Percentiles rank a stretch among this genome's conserved stretches.
These are phyloP conservation scores for Falco naumanni DNA, from an alignment of 2,797 vertebrate genomes.

Conservation along the genomic window DNA sequence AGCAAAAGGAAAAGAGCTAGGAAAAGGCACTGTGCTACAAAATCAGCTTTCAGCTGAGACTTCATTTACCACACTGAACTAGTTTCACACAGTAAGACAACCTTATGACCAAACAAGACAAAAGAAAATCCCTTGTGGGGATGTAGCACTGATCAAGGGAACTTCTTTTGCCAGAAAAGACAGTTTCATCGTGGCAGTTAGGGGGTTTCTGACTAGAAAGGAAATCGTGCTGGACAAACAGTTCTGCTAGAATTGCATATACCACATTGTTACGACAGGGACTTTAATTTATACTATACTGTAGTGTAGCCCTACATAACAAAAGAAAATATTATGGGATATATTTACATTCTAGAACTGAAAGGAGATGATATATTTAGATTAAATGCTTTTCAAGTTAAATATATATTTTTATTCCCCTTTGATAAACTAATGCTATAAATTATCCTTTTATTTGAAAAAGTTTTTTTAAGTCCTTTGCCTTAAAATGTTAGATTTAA, in stretches of 20 bases:
- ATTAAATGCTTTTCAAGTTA: constrained; percentile 33
- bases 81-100: constrained; percentile 33
- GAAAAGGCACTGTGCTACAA: background rate
- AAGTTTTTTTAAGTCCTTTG: background rate
- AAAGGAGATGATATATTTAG: constrained; percentile 28
- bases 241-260: constrained; percentile 38
- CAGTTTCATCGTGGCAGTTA: constrained; percentile 36
- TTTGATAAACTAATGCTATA: constrained; percentile 54
- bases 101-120: constrained; percentile 9
- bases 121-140: constrained; percentile 32
- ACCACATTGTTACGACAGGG: constrained; percentile 52
- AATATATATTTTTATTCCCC: constrained; percentile 12
- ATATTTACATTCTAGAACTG: background rate
- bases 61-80: constrained; percentile 23
- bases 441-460: constrained; percentile 32
- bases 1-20: background rate
- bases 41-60: background rate
- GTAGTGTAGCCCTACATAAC: constrained; percentile 5
- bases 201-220: constrained; percentile 36
- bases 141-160: constrained; percentile 33
- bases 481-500: constrained; percentile 48
- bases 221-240: constrained; percentile 64
- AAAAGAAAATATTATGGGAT: constrained; percentile 43
- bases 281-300: constrained; percentile 43
- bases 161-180: constrained; percentile 38